Percentiles rank a stretch among this genome's conserved stretches.
These are phyloP conservation scores for Epirrita christyi DNA, from an alignment of 2,888 invertebrate genomes.

Conservation along the genomic window DNA sequence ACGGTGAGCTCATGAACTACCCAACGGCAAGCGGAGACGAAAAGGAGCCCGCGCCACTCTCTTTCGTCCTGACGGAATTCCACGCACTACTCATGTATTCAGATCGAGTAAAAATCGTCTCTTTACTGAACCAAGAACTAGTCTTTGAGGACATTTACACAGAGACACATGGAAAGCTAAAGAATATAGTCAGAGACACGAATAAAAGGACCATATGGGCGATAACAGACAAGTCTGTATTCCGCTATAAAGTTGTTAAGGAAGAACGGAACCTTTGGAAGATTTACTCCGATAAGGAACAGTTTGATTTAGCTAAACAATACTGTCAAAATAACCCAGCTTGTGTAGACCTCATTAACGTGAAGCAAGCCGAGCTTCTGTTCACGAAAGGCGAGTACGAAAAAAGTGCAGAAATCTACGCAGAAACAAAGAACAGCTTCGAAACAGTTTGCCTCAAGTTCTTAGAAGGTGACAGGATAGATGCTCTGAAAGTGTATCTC, in stretches of 20 bases:
- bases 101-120: slow-evolving; percentile 93
- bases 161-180: slow-evolving; percentile 91
- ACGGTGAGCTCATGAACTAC: slow-evolving; percentile 72
- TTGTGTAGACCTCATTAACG: slow-evolving; percentile 92
- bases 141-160: slow-evolving; percentile 94
- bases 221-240: slow-evolving; percentile 93
- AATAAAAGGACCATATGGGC: slow-evolving; percentile 93
- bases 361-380: slow-evolving; percentile 94
- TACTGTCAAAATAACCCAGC: slow-evolving; percentile 93
- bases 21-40: slow-evolving; percentile 63
- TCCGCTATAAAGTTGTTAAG: slow-evolving; percentile 91
- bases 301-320: slow-evolving; percentile 94
- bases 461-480: slow-evolving; percentile 91
- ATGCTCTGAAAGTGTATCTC: slow-evolving; percentile 95
- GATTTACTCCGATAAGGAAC: slow-evolving; percentile 93
- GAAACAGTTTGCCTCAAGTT: slow-evolving; percentile 98
- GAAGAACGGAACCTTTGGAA: slow-evolving; percentile 96
- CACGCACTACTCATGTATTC: slow-evolving; percentile 93
- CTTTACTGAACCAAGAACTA: slow-evolving; percentile 92
- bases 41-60: slow-evolving; percentile 85
- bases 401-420: slow-evolving; percentile 94
- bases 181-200: slow-evolving; percentile 92
- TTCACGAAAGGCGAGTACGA: slow-evolving; percentile 92
- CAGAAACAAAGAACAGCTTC: slow-evolving; percentile 95
- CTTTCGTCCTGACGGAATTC: slow-evolving; percentile 95